Conservation (phyloP, 2,113 vertebrate species). For the Alethe castanea region DNA sequence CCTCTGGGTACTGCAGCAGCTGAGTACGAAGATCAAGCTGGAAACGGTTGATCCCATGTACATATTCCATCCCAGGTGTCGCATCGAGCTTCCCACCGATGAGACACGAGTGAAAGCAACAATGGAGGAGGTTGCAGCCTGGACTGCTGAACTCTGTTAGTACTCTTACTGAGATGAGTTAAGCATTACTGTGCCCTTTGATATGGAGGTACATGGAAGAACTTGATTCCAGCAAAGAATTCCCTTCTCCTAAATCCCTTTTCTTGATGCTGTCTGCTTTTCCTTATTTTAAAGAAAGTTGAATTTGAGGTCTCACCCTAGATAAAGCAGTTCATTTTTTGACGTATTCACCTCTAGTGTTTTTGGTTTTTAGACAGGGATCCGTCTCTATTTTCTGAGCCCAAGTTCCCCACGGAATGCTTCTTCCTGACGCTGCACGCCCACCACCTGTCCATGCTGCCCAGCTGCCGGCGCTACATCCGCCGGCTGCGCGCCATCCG, state of each 20-base stretch:
- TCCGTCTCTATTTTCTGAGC: conserved; percentile 86
- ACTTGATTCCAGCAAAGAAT: neutral
- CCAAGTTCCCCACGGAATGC: conserved; percentile 96
- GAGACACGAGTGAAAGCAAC: conserved; percentile 94
- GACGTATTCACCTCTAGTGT: neutral
- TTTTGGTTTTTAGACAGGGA: conserved; percentile 78
- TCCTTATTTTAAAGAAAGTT: neutral
- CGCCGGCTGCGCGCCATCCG: conserved; percentile 93
- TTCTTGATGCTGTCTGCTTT: neutral
- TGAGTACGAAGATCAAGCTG: conserved; percentile 97
- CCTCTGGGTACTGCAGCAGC: conserved; percentile 95
- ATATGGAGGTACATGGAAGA: neutral
- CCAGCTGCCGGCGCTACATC: conserved; percentile 94
- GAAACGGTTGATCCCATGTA: conserved; percentile 98
- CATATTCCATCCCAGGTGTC: conserved; percentile 93
- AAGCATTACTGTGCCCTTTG: neutral
- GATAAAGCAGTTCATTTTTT: neutral
- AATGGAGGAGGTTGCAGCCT: conserved; percentile 90
- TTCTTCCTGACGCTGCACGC: conserved; percentile 96
- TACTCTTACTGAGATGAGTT: neutral
- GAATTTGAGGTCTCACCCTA: neutral
- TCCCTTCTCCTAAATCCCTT: neutral
- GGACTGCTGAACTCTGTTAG: conserved; percentile 91
- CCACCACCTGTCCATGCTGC: conserved; percentile 94
- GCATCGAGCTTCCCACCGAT: conserved; percentile 84